Conservation (phyloP, 2,113 vertebrate species). For the Grus americana region DNA sequence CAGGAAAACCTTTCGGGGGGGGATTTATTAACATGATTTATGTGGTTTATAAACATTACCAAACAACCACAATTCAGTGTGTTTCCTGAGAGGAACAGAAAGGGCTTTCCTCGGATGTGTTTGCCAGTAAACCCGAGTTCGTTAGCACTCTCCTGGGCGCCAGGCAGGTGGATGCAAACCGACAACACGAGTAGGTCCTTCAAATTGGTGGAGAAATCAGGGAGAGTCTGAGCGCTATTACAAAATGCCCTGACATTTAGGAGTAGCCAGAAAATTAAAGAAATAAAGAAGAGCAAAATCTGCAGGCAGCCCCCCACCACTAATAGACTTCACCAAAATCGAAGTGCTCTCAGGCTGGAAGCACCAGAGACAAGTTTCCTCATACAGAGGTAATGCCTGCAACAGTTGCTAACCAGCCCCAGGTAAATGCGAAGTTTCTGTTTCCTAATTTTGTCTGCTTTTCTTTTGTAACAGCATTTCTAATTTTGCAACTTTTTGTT, state of each 20-base stretch:
- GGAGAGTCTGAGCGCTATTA: neutral
- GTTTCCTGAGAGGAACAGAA: neutral
- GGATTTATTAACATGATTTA: neutral
- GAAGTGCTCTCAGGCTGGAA: fast-evolving
- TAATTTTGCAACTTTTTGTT: neutral
- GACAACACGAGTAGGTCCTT: neutral
- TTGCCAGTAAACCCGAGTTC: neutral
- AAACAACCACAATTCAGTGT: neutral
- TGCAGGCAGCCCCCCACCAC: neutral
- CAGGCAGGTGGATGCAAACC: neutral
- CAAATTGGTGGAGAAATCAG: neutral
- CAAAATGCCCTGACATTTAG: neutral
- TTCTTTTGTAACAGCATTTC: neutral
- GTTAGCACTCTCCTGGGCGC: neutral
- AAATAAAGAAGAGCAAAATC: neutral
- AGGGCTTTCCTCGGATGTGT: neutral
- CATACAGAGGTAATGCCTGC: neutral
- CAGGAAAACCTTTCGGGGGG: neutral
- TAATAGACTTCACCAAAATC: neutral
- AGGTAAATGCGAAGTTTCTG: neutral
- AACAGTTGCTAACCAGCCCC: neutral
- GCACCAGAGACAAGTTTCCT: neutral
- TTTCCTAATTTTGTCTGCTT: neutral
- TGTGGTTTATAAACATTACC: neutral
- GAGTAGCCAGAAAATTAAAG: neutral